Base-by-base conservation (phyloP, 2,797 vertebrate species). In the Pangasius mekongensis region DNA sequence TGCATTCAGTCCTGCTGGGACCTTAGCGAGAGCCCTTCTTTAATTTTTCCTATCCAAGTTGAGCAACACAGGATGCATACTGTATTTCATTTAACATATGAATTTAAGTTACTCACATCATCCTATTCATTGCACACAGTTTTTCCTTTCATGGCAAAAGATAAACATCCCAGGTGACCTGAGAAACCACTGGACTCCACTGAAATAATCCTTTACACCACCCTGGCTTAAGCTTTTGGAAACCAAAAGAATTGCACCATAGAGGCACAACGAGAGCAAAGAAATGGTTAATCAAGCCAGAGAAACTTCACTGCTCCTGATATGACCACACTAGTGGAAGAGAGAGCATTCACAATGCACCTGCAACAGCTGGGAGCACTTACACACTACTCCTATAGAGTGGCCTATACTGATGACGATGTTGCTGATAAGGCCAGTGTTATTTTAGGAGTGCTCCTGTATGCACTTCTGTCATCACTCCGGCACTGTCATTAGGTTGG, bases 191-290 rank as follows among this genome's bases (percentile, higher is more conserved):
- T 64, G 69, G 16, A 89, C 52, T 62, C 60, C 36, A 73, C 36
- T 88, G 27, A 43, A 84, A 92, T 95, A 93, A 95, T 93, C 89
- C 86, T 89, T 82, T 91, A 86, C 92, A 94, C 94, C 18, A 90
- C 86, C 80, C 83, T 82, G 83, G 93, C 94, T 94, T 95, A 93
- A 94, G 94, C 93, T 94, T 94, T 94, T 92, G 90, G 92, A 90
- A 90, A 91, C 91, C 92, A 92, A 92, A 91, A 47, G 90, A 92
- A 93, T 90, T 87, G 88, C 93, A 92, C 92, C 90, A 91, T n/a
- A 85, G 90, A 84, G 89, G 86, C 94, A 94, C 93, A 92, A 89
- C 92, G 91, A 94, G 94, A 95, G 95, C 94, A 94, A 74, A 18
- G 20, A 62, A 83, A 71, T 52, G 58, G 84, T 89, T 87, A 88